These are phyloP conservation scores for Oceanodroma leucorhoa DNA, from an alignment of 2,797 vertebrate species.

Conservation along the genomic window DNA sequence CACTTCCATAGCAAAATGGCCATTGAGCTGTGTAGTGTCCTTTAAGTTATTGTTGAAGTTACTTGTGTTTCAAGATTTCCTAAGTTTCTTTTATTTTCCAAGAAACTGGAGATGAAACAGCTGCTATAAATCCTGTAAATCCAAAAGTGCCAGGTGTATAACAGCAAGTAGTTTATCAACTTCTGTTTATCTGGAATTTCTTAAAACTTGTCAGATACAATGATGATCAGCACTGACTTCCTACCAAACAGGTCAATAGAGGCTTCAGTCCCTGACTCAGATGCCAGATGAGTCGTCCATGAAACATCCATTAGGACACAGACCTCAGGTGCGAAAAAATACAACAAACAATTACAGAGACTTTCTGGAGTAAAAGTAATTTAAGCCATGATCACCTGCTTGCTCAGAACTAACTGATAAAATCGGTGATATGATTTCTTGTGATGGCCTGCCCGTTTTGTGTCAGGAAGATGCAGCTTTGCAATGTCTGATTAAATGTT, in stretches of 20 bases:
- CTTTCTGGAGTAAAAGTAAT: neutral
- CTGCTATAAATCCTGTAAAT: slow-evolving; percentile 6
- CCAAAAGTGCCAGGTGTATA: neutral
- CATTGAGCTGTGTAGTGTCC: neutral
- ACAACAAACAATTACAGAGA: neutral
- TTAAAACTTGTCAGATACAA: slow-evolving; percentile 32
- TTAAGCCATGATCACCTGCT: neutral
- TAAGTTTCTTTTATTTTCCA: slow-evolving; percentile 3
- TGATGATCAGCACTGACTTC: slow-evolving; percentile 32
- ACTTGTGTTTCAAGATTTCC: neutral
- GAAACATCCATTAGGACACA: slow-evolving; percentile 1
- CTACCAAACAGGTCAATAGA: slow-evolving; percentile 35
- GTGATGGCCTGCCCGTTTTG: slow-evolving; percentile 21
- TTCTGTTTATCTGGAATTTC: slow-evolving; percentile 12
- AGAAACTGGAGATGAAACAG: neutral
- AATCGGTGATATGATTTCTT: neutral
- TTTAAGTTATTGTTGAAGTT: neutral
- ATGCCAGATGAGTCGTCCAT: neutral
- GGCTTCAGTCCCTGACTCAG: neutral
- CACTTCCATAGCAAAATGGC: neutral
- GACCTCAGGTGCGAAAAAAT: neutral
- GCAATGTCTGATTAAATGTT: neutral
- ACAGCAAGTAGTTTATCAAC: slow-evolving; percentile 3
- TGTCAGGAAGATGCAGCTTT: neutral
- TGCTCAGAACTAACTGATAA: slow-evolving; percentile 13